A percentile compares a stretch with the other conserved stretches of the same genome.
Conservation (phyloP, 1,140 invertebrate genomes). For the Dreissena rostriformis region DNA sequence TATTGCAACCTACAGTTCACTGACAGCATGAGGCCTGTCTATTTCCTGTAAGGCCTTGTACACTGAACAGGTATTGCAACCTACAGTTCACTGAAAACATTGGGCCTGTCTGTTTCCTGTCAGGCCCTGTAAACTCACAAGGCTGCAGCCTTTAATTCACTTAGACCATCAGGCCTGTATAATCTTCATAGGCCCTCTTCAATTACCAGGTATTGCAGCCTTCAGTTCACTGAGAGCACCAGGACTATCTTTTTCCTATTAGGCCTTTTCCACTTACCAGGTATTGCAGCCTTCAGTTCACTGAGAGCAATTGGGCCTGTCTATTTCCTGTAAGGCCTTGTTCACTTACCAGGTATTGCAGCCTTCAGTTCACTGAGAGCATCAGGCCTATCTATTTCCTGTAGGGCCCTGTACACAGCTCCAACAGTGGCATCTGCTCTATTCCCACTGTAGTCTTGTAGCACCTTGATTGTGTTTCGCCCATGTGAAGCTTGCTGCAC, state of each 20-base stretch:
- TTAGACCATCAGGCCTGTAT: constrained; percentile 46
- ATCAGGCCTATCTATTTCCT: constrained; percentile 56
- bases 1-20: not conserved
- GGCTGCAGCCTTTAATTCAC: not conserved
- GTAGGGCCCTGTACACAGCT: constrained; percentile 33
- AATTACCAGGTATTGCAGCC: constrained; percentile 46
- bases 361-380: constrained; percentile 36
- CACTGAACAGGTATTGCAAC: constrained; percentile 43
- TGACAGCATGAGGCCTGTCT: constrained; percentile 45
- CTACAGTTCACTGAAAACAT: constrained; percentile 27
- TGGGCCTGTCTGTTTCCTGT: no score
- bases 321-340: constrained; percentile 48
- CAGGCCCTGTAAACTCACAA: no score
- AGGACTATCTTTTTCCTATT: constrained; percentile 51
- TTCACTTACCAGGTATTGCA: constrained; percentile 46
- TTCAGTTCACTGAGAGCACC: constrained; percentile 43
- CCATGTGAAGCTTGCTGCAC: constrained; percentile 42
- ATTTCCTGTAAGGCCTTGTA: constrained; percentile 40
- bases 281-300: constrained; percentile 33
- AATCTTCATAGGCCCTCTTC: constrained; percentile 27
- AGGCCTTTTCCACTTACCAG: constrained; percentile 43
- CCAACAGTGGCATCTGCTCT: constrained; percentile 43
- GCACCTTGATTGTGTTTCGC: constrained; percentile 45
- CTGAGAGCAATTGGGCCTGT: constrained; percentile 48
- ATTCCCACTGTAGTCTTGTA: constrained; percentile 15